phyloP scores from a whole-genome alignment of 2,797 vertebrate genomes.

The Anabacerthia variegaticeps region DNA sequence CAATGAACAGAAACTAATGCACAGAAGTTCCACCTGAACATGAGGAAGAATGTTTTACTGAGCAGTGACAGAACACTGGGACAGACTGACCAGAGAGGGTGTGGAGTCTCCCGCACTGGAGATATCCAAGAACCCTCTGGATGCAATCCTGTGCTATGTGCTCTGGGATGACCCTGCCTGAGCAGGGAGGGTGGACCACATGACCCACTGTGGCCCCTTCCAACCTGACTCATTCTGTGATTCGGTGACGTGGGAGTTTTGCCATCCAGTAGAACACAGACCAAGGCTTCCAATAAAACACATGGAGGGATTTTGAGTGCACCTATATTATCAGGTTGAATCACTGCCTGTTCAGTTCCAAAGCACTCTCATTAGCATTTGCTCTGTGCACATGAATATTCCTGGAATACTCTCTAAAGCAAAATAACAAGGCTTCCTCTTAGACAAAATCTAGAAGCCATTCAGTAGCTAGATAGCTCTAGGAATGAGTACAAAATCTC shows the following conservation, averaged over 20 bases:
- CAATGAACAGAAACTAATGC: rapidly evolving
- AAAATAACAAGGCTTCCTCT: background rate
- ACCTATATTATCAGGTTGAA: background rate
- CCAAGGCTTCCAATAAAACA: background rate
- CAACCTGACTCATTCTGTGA: background rate
- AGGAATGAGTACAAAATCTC: background rate
- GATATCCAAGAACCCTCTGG: background rate
- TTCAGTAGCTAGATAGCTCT: background rate
- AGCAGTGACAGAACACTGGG: background rate
- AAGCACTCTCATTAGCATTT: background rate
- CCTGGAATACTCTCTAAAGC: background rate
- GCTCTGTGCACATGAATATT: background rate
- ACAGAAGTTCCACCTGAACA: background rate
- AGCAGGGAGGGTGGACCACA: background rate
- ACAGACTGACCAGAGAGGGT: background rate
- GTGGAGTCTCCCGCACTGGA: background rate
- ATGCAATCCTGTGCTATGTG: background rate
- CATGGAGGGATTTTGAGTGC: background rate
- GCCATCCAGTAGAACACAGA: background rate
- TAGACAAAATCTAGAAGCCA: background rate
- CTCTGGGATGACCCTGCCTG: rapidly evolving
- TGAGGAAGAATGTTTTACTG: background rate
- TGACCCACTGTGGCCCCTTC: background rate
- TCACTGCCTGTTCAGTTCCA: background rate
- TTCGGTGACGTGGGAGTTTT: background rate